These are phyloP conservation scores for Naja naja DNA, from an alignment of 2,113 vertebrate species.

Conservation along the genomic window DNA sequence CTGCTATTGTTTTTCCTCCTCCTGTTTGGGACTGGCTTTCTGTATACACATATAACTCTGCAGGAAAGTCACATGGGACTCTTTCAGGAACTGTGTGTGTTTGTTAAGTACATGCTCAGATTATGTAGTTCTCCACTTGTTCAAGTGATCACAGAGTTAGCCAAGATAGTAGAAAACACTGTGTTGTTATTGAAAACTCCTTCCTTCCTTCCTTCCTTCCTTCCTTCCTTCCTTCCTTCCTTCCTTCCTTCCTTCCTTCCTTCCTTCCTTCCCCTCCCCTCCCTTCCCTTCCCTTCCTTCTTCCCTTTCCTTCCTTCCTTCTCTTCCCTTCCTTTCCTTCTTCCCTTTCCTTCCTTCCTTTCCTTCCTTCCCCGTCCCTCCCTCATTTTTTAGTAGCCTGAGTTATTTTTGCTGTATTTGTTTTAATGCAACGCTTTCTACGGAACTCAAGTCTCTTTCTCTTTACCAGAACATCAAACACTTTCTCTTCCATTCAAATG, in stretches of 20 bases:
- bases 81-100: not conserved
- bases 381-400: not conserved
- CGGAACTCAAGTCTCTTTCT: slow-evolving; percentile 31
- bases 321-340: too few species aligned
- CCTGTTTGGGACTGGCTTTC: not conserved
- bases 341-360: too few species aligned
- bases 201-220: not conserved
- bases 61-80: slow-evolving; percentile 12
- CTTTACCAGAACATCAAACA: not conserved
- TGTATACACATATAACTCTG: rapidly evolving
- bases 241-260: too few species aligned
- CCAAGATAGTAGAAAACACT: not conserved
- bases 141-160: not conserved
- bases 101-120: not conserved
- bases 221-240: too few species aligned
- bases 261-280: too few species aligned
- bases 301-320: too few species aligned
- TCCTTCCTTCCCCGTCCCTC: too few species aligned
- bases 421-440: slow-evolving; percentile 43
- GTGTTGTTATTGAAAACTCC: not conserved
- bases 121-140: slow-evolving; percentile 4
- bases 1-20: slow-evolving; percentile 21
- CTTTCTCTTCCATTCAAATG: not conserved
- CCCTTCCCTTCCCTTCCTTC: too few species aligned
- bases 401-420: slow-evolving; percentile 43